These are phyloP conservation scores for Geococcyx californianus DNA, from an alignment of 2,113 vertebrate species.

Conservation along the genomic window DNA sequence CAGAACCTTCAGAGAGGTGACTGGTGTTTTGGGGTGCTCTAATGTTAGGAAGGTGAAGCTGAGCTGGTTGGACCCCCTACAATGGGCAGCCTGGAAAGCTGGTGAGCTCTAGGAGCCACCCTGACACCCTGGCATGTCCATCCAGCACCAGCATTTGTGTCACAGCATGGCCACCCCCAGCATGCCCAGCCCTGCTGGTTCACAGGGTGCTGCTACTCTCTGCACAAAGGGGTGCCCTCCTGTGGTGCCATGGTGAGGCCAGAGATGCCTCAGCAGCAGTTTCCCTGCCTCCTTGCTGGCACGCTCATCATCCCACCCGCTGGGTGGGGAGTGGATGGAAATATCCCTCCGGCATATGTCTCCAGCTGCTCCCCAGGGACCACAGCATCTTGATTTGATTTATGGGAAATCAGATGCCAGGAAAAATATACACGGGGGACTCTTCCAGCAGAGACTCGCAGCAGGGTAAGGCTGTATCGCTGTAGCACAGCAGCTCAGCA, in stretches of 20 bases:
- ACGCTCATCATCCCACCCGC: not conserved
- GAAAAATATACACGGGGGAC: not conserved
- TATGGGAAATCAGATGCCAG: not conserved
- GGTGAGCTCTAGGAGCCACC: not conserved
- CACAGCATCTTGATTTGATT: not conserved
- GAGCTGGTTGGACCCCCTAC: not conserved
- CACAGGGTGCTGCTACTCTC: not conserved
- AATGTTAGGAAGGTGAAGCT: not conserved
- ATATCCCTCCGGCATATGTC: not conserved
- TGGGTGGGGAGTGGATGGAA: not conserved
- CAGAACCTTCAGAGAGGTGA: not conserved
- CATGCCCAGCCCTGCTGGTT: not conserved
- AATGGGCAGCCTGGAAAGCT: not conserved
- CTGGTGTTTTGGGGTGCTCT: not conserved
- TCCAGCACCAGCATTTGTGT: fast-evolving
- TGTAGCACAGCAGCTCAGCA: not conserved
- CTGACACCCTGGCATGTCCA: not conserved
- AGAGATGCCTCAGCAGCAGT: not conserved
- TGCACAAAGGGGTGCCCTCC: not conserved
- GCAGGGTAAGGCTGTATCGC: not conserved
- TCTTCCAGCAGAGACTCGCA: not conserved
- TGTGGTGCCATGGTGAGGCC: fast-evolving
- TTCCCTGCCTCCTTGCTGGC: not conserved
- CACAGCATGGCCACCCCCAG: not conserved
- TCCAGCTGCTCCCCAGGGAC: not conserved